These are phyloP conservation scores for Vanessa tameamea DNA, from an alignment of 1,140 invertebrate genomes.

Conservation along the genomic window DNA sequence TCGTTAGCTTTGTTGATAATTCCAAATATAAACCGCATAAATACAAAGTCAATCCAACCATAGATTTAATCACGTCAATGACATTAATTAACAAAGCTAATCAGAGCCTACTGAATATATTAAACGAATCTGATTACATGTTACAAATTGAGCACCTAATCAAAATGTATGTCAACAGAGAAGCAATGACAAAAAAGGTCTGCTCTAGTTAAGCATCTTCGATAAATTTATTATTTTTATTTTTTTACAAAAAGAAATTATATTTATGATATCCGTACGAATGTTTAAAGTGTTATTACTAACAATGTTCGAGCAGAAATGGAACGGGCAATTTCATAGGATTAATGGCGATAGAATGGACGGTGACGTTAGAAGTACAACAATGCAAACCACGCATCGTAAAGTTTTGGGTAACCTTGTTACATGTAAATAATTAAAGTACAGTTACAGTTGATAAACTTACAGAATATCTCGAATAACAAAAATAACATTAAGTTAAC, in stretches of 20 bases:
- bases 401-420: conserved; percentile 31
- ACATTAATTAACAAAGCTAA: conserved; percentile 27
- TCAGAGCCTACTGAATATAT: conserved; percentile 17
- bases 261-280: background rate
- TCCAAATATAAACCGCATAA: conserved; percentile 17
- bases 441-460: conserved; percentile 1
- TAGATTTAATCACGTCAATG: conserved; percentile 21
- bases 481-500: background rate
- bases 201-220: background rate
- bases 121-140: conserved; percentile 22
- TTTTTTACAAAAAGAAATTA: background rate
- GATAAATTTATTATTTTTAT: background rate
- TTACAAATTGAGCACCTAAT: conserved; percentile 20
- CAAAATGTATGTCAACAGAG: conserved; percentile 12
- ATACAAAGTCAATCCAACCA: conserved; percentile 18
- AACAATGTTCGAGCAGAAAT: conserved; percentile 22
- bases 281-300: conserved; percentile 6
- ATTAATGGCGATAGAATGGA: conserved; percentile 42
- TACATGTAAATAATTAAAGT: background rate
- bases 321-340: conserved; percentile 38
- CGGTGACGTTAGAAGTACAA: conserved; percentile 40
- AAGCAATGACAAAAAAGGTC: background rate
- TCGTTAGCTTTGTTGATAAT: background rate
- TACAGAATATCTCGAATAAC: background rate
- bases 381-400: conserved; percentile 21